A percentile compares a stretch with the other conserved stretches of the same genome.
phyloP scores from a whole-genome alignment of 2,113 vertebrate species.

The Myiozetetes cayanensis region DNA sequence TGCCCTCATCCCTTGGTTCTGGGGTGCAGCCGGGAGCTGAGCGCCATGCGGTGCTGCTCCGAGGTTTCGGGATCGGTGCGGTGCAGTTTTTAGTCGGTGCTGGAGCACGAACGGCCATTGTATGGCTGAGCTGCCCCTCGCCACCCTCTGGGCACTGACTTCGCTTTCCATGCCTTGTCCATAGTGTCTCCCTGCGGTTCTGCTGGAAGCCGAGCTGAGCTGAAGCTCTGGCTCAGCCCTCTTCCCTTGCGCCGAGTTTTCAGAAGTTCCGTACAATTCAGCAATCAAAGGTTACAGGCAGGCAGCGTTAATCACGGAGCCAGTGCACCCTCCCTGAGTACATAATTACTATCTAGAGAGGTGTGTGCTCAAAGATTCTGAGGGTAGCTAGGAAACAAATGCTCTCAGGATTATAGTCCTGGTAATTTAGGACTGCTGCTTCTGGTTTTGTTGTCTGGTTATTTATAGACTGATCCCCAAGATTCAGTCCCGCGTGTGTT shows the following conservation, averaged over 20 bases:
- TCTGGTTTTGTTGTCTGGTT: conserved; percentile 8
- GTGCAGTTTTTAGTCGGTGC: background rate
- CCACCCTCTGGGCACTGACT: background rate
- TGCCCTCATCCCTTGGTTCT: background rate
- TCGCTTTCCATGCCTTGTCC: background rate
- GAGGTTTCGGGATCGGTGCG: background rate
- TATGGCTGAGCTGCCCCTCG: background rate
- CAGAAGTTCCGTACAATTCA: background rate
- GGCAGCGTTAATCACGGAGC: conserved; percentile 13
- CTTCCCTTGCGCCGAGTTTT: background rate
- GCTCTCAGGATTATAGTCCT: conserved; percentile 28
- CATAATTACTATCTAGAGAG: conserved; percentile 51
- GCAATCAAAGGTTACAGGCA: conserved; percentile 29
- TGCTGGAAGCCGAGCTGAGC: background rate
- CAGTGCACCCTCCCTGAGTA: conserved; percentile 13
- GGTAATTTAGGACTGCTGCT: conserved; percentile 18
- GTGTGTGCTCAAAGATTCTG: conserved; percentile 10
- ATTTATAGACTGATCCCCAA: background rate
- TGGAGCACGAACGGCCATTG: background rate
- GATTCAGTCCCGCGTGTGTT: background rate
- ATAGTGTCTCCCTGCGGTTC: background rate
- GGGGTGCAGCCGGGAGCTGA: background rate
- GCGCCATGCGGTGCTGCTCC: background rate
- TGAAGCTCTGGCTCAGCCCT: background rate
- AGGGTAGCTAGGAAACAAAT: conserved; percentile 51